Percentiles rank a stretch among this genome's conserved stretches.
These are phyloP conservation scores for Laticauda laticaudata DNA, from an alignment of 2,113 vertebrate species.

Conservation along the genomic window DNA sequence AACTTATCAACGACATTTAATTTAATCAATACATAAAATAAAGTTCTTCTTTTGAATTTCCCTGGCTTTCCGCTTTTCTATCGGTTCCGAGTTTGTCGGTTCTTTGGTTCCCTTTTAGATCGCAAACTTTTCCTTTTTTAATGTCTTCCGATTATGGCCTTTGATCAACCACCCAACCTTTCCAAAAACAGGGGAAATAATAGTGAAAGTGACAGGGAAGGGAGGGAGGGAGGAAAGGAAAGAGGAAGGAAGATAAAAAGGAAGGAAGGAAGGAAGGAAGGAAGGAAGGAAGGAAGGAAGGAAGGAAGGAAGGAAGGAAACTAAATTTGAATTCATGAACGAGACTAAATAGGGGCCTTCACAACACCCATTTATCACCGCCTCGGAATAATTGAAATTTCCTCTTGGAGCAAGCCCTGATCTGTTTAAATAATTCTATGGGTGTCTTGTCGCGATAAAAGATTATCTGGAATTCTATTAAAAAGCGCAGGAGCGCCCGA, in stretches of 20 bases:
- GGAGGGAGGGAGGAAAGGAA: background rate
- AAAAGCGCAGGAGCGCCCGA: conserved; percentile 84
- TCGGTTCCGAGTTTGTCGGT: no score
- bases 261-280: background rate
- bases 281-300: background rate
- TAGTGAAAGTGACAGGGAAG: background rate
- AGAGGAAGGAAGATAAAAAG: background rate
- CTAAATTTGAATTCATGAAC: conserved; percentile 82
- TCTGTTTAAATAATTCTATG: conserved; percentile 93
- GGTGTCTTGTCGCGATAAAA: conserved; percentile 92
- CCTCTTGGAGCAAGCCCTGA: conserved; percentile 83
- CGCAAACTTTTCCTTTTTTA: background rate
- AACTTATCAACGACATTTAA: background rate
- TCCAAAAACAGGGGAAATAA: background rate
- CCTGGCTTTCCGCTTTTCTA: background rate
- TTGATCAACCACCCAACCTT: background rate
- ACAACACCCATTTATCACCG: conserved; percentile 89
- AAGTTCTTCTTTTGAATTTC: background rate
- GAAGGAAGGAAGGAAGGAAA: conserved; percentile 7
- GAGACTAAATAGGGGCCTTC: conserved; percentile 78
- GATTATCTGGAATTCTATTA: conserved; percentile 94
- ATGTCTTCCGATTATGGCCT: background rate
- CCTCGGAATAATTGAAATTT: conserved; percentile 97
- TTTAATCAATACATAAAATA: background rate
- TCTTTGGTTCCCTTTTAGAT: background rate